phyloP scores from a whole-genome alignment of 2,797 vertebrate genomes.

The Lateolabrax maculatus region DNA sequence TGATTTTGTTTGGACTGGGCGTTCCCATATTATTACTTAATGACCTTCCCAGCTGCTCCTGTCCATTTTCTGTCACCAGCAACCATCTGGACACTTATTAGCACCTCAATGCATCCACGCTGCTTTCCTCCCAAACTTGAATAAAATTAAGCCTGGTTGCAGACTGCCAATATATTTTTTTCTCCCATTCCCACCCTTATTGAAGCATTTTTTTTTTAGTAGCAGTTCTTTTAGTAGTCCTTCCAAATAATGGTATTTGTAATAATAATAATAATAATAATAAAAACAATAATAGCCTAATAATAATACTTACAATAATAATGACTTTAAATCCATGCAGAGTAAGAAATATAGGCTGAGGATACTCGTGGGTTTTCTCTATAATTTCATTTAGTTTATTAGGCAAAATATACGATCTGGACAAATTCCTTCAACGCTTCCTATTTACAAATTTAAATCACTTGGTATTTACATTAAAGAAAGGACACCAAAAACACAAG shows the following conservation, averaged over 20 bases:
- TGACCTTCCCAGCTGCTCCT: conserved; percentile 91
- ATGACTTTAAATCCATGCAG: conserved; percentile 14
- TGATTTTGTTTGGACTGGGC: conserved; percentile 91
- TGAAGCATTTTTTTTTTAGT: too few relatives aligned
- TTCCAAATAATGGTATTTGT: background rate
- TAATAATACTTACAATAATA: conserved; percentile 4
- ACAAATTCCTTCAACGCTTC: conserved; percentile 96
- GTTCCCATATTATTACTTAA: conserved; percentile 94
- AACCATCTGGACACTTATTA: conserved; percentile 94
- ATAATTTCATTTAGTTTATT: conserved; percentile 99
- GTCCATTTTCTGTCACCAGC: conserved; percentile 90
- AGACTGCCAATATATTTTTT: conserved; percentile 61
- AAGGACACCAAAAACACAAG: conserved; percentile 88
- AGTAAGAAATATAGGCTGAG: conserved; percentile 41
- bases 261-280: conserved; percentile 46
- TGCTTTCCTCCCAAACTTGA: conserved; percentile 85
- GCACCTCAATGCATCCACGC: conserved; percentile 91
- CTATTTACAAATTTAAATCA: conserved; percentile 99
- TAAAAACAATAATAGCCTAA: conserved; percentile 32
- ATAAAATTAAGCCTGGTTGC: conserved; percentile 82
- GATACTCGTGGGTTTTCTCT: conserved; percentile 72
- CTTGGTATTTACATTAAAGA: conserved; percentile 94
- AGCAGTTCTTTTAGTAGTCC: too few relatives aligned
- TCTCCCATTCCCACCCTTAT: conserved; percentile 38
- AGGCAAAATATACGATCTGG: conserved; percentile 99